A percentile compares a stretch with the other conserved stretches of the same genome.
phyloP scores from a whole-genome alignment of 2,113 vertebrate species.

The Meriones unguiculatus region DNA sequence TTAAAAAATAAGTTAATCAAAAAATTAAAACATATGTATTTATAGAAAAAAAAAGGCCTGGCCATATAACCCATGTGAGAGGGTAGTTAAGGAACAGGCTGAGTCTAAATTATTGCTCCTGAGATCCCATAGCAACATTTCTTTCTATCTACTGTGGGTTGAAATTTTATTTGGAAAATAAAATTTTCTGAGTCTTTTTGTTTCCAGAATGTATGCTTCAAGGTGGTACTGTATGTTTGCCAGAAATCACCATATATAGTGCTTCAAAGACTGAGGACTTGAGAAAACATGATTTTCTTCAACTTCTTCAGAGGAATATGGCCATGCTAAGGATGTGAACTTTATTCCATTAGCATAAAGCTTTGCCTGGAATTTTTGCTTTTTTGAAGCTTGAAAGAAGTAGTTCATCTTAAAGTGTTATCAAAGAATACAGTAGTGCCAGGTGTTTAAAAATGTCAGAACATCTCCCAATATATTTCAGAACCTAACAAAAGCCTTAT shows the following conservation, averaged over 20 bases:
- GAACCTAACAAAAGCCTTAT: not conserved
- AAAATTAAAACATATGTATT: not conserved
- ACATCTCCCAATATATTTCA: not conserved
- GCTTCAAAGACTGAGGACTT: not conserved
- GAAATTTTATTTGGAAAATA: not conserved
- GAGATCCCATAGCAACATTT: not conserved
- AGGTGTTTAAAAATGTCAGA: not conserved
- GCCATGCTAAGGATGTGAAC: not conserved
- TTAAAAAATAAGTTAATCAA: not conserved
- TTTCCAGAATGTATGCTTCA: not conserved
- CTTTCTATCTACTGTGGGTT: not conserved
- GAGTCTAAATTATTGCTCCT: not conserved
- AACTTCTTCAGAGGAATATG: not conserved
- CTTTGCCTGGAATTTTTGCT: conserved; percentile 3
- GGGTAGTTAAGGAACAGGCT: not conserved
- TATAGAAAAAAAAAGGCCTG: not conserved
- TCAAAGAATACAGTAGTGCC: not conserved
- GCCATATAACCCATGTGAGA: not conserved
- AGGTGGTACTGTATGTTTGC: not conserved
- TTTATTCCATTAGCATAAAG: not conserved
- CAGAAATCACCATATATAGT: not conserved
- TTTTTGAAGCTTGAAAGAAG: conserved; percentile 32
- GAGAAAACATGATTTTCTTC: not conserved
- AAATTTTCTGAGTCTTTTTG: not conserved
- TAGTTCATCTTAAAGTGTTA: conserved; percentile 42